Conservation (phyloP, 2,888 invertebrate species). For the Folsomia manolachei region DNA sequence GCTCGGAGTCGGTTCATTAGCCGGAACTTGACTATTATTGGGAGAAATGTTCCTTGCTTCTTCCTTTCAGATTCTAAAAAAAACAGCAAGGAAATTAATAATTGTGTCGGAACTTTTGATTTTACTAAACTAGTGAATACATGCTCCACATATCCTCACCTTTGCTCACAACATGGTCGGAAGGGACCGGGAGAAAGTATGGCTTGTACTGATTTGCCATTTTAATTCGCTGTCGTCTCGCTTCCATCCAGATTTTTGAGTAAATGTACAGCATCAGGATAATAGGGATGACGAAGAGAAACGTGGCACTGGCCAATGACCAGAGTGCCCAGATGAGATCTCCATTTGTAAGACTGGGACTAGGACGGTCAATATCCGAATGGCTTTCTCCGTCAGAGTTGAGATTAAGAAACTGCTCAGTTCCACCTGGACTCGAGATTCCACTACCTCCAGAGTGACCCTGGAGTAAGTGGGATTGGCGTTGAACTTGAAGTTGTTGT, state of each 20-base stretch:
- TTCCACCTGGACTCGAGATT: background rate
- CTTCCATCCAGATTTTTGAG: slow-evolving; percentile 40
- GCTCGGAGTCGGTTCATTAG: slow-evolving; percentile 37
- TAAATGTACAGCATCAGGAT: slow-evolving; percentile 41
- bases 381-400: too few relatives aligned
- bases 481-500: background rate
- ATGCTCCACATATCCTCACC: background rate
- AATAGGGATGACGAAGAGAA: slow-evolving; percentile 42
- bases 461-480: background rate
- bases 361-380: background rate
- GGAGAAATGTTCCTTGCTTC: slow-evolving; percentile 13
- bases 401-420: too few relatives aligned
- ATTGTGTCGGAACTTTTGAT: too few relatives aligned
- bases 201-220: slow-evolving; percentile 37
- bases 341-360: background rate
- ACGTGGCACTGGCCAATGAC: slow-evolving; percentile 30
- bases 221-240: slow-evolving; percentile 34
- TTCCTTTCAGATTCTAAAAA: slow-evolving; percentile 9
- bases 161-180: background rate
- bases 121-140: too few relatives aligned
- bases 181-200: slow-evolving; percentile 29
- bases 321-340: slow-evolving; percentile 33
- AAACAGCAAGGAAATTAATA: too few relatives aligned
- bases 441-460: background rate
- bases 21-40: slow-evolving; percentile 34